phyloP scores from a whole-genome alignment of 2,113 vertebrate species.

The Leucosticte australis region DNA sequence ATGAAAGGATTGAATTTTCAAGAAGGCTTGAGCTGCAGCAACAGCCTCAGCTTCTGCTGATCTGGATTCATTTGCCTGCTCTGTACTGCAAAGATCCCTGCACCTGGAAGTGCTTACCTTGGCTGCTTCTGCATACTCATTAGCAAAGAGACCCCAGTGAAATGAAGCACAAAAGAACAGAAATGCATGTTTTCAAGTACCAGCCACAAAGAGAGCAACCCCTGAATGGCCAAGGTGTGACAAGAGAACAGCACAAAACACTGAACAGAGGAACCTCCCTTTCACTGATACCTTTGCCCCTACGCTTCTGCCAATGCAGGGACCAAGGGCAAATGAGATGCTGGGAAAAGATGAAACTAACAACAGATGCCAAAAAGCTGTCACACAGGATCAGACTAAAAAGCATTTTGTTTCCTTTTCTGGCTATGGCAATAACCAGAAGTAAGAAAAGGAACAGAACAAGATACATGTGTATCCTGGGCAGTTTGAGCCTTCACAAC shows the following conservation, averaged over 20 bases:
- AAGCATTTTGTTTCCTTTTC: not conserved
- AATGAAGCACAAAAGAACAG: not conserved
- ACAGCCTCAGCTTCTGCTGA: not conserved
- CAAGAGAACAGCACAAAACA: not conserved
- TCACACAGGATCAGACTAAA: not conserved
- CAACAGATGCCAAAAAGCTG: not conserved
- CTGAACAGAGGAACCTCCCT: not conserved
- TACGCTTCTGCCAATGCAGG: not conserved
- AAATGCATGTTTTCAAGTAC: not conserved
- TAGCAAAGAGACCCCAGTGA: not conserved
- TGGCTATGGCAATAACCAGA: not conserved
- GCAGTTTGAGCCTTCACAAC: not conserved
- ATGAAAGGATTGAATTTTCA: not conserved
- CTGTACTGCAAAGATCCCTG: not conserved
- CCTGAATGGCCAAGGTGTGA: not conserved
- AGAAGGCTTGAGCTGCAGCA: not conserved
- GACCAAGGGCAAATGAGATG: not conserved
- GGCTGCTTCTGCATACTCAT: not conserved
- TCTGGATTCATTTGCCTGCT: not conserved
- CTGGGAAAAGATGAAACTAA: not conserved
- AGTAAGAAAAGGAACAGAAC: not conserved
- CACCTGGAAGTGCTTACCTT: not conserved
- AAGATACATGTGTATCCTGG: not conserved
- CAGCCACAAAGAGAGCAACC: not conserved
- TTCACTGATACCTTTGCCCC: not conserved